Percentiles rank a stretch among this genome's conserved stretches.
Conservation (phyloP, 2,888 invertebrate species). For the Euphydryas editha region DNA sequence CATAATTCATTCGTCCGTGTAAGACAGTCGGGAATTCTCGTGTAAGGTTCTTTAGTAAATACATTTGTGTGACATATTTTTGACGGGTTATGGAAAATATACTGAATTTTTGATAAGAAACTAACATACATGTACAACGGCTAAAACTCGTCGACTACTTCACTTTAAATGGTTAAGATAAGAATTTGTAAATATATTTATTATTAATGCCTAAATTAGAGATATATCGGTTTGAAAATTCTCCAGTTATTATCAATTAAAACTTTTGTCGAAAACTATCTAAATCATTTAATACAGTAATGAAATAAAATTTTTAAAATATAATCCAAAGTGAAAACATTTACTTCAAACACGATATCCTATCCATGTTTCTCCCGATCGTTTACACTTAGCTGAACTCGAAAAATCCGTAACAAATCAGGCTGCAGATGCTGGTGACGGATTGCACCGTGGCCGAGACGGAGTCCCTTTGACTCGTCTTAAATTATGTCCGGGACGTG, state of each 20-base stretch:
- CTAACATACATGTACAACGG: conserved; percentile 5
- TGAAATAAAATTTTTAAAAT: too few species aligned
- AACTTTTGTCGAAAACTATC: too few species aligned
- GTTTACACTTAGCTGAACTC: conserved; percentile 35
- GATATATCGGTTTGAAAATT: too few species aligned
- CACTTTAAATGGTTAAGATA: too few species aligned
- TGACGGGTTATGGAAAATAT: conserved; percentile 16
- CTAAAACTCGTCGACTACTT: too few species aligned
- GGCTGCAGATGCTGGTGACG: conserved; percentile 49
- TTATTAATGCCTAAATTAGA: too few species aligned
- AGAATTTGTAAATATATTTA: too few species aligned
- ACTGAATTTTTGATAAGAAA: conserved; percentile 4
- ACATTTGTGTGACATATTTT: conserved; percentile 34
- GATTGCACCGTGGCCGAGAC: conserved; percentile 40
- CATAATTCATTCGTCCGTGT: conserved; percentile 54
- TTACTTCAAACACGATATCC: neutral
- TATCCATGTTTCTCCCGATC: conserved; percentile 20
- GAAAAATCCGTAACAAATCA: conserved; percentile 45
- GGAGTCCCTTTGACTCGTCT: conserved; percentile 60
- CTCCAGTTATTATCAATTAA: too few species aligned
- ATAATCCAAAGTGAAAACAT: too few species aligned
- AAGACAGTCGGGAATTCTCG: conserved; percentile 31
- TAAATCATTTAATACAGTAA: too few species aligned
- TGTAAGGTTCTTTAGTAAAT: conserved; percentile 42
- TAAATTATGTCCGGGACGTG: conserved; percentile 81